These are phyloP conservation scores for Lucinisca nassula DNA, from an alignment of 2,888 invertebrate genomes.

Conservation along the genomic window DNA sequence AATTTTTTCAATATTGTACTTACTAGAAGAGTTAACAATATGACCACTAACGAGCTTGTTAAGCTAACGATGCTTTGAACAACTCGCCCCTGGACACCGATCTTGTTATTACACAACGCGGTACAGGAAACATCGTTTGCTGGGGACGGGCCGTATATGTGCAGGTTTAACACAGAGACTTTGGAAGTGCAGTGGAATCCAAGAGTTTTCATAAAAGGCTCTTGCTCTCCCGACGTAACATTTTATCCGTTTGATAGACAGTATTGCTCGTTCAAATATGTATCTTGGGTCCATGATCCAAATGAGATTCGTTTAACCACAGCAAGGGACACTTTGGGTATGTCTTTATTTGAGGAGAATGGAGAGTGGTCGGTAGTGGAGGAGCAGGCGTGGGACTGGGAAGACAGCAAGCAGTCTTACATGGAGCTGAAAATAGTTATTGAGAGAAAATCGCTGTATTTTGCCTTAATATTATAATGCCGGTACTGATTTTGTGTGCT, in stretches of 20 bases:
- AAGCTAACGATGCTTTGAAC: too few relatives aligned
- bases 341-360: conserved; percentile 23
- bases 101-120: conserved; percentile 31
- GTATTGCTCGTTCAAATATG: conserved; percentile 12
- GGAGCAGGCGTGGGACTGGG: conserved; percentile 1
- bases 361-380: conserved; percentile 50
- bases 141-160: neutral
- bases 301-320: neutral
- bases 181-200: conserved; percentile 48
- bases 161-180: conserved; percentile 12
- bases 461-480: conserved; percentile 41
- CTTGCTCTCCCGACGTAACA: conserved; percentile 37
- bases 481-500: conserved; percentile 18
- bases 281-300: conserved; percentile 14
- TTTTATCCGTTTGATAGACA: conserved; percentile 49
- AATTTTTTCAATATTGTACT: too few relatives aligned
- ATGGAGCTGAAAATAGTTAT: conserved; percentile 9
- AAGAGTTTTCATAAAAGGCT: conserved; percentile 24
- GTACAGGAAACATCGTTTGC: conserved; percentile 10
- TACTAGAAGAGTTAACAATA: too few relatives aligned
- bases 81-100: conserved; percentile 62
- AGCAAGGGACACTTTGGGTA: neutral
- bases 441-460: conserved; percentile 32
- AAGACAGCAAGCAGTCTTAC: neutral
- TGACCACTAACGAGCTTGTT: too few relatives aligned